Base-by-base conservation (phyloP, 2,888 invertebrate genomes). In the Mesorhabditis spiculigera region DNA sequence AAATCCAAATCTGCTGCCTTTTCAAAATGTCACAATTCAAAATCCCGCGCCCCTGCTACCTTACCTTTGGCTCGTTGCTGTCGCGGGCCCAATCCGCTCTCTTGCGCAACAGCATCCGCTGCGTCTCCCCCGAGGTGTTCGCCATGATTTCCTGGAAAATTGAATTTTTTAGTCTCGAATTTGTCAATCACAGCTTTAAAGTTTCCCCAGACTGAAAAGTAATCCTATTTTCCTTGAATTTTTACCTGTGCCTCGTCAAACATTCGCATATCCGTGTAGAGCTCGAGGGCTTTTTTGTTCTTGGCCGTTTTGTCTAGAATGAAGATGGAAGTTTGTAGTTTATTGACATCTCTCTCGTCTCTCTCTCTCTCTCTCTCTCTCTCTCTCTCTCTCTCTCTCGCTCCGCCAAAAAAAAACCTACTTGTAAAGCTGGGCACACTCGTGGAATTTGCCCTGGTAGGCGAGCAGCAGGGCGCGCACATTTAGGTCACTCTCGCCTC, bases 1-100 rank as follows among this genome's bases (percentile, higher is more conserved):
- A n/a, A n/a, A n/a, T n/a, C n/a, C n/a, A n/a, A n/a, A n/a, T n/a
- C n/a, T n/a, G n/a, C n/a, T n/a, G n/a, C 94, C n/a, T 92, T 16
- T 96, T 89, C 86, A 94, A 93, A 91, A 96, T 92, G 88, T 96
- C n/a, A 13, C 58, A 50, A 10, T 50, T 50, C 8, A n/a, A 50
- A 50, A 95, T 0, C 94, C 95, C 4, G 96, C 96, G 10, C 94
- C 93, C 77, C 93, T 90, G 61, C 13, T 43, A 6, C n/a, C 5
- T 5, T 5, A 67, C 72, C 62, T 78, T 77, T 3, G 95, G 93
- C 85, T 97, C 96, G 72, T 89, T 88, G 86, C 94, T 94, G 83
- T 94, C 94, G 77, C 92, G 91, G 0, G 97, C 97, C 98, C 98
- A 98, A 86, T 96, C 96, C 0, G 97, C 97, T 78, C 95, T 92